Conservation (phyloP, 1,140 invertebrate species). For the Pseudomyrmex dendroicus region DNA sequence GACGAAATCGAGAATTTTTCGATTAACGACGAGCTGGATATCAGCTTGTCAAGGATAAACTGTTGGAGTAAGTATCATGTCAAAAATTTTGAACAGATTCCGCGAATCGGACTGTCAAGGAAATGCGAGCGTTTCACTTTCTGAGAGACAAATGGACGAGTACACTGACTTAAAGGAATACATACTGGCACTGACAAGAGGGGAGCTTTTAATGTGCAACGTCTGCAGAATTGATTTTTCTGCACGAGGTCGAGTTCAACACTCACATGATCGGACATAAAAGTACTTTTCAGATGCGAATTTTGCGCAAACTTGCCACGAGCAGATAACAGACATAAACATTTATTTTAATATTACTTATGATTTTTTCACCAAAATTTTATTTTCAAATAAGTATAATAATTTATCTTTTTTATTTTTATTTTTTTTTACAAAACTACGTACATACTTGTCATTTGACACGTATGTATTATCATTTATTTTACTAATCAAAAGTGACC, state of each 20-base stretch:
- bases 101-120: conserved; percentile 26
- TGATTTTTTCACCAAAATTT: too few species aligned
- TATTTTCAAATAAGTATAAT: too few species aligned
- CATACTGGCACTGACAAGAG: conserved; percentile 46
- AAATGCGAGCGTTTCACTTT: conserved; percentile 22
- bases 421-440: background rate
- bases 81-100: conserved; percentile 11
- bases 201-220: conserved; percentile 58
- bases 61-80: background rate
- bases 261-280: conserved; percentile 63
- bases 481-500: conserved; percentile 10
- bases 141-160: conserved; percentile 43
- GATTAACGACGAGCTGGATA: conserved; percentile 48
- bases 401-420: too few species aligned
- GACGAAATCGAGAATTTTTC: conserved; percentile 69
- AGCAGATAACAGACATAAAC: too few species aligned
- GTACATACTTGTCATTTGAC: conserved; percentile 11
- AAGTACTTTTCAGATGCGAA: conserved; percentile 56
- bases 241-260: conserved; percentile 60
- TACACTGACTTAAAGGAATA: conserved; percentile 66
- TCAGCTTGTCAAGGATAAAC: background rate
- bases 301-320: conserved; percentile 7
- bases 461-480: background rate
- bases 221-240: conserved; percentile 66
- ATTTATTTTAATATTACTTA: too few species aligned